Base-by-base conservation (phyloP, 2,797 vertebrate species). In the Podarcis lilfordi region DNA sequence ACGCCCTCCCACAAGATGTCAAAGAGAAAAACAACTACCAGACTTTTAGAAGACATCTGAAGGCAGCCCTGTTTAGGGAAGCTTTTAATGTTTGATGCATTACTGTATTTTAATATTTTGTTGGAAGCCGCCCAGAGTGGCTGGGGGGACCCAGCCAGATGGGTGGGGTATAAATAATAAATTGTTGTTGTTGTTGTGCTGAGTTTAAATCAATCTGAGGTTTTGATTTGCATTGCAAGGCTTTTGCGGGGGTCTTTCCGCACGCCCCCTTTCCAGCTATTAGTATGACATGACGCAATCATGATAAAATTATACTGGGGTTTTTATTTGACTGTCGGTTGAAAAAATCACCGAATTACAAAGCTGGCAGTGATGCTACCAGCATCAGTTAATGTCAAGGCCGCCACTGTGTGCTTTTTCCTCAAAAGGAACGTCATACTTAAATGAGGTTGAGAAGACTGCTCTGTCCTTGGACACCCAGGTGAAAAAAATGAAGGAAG, bases 351-450 rank as follows among this genome's bases (percentile, higher is more conserved):
- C 95, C 95, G 95, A 96, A 96, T 97, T 97, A 97, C 95, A 91
- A 97, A 97, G 96, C 94, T 96, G 94, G 96, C 95, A 95, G 92
- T 95, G 93, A 94, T 96, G 94, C 95, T 95, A 86, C 93, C 92
- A 96, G 94, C 96, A 95, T 96, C 96, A 96, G 95, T 96, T 97
- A 97, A 97, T 97, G 97, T 97, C 97, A 97, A 97, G 97, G 97
- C 97, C 95, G 37, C 94, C 86, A 90, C 95, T 94, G 95, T 96
- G 15, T 97, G 96, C 97, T 97, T 97, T 95, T 97, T 96, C 69
- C 59, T 97, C 94, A 96, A 96, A 97, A 96, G 96, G 96, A 97
- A 96, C 95, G 97, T 97, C 96, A 98, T 97, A 97, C 96, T 97
- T 97, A 96, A 97, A 94, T 97, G 96, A 95, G 96, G 93, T 94